Evolutionary conservation across 1,140 invertebrate genomes (phyloP).

Genomic region (Oscheius sp.): DNA sequence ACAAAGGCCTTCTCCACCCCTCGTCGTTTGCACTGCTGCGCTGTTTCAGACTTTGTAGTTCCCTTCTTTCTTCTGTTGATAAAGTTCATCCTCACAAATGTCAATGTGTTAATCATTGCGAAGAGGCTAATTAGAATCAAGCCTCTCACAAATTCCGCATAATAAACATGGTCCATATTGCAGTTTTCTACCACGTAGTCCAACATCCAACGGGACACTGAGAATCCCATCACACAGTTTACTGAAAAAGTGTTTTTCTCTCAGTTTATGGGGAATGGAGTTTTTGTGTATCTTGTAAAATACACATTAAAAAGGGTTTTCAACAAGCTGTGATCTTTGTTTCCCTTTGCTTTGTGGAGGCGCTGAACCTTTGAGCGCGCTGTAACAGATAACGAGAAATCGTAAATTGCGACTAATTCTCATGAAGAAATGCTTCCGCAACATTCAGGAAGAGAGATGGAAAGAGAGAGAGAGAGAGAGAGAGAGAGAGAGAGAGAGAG

Average conservation of each 20-base stretch:
- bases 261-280: not conserved
- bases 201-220: slow-evolving; percentile 15
- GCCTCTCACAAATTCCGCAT: slow-evolving; percentile 19
- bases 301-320: too few species aligned
- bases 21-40: slow-evolving; percentile 16
- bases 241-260: not conserved
- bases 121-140: slow-evolving; percentile 18
- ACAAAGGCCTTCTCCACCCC: slow-evolving; percentile 20
- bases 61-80: slow-evolving; percentile 21
- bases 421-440: too few species aligned
- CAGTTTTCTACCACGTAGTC: slow-evolving; percentile 1
- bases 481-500: too few species aligned
- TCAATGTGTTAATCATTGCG: slow-evolving; percentile 17
- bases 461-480: too few species aligned
- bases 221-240: slow-evolving; percentile 22
- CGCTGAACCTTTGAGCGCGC: too few species aligned
- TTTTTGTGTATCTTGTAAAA: too few species aligned
- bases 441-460: too few species aligned
- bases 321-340: too few species aligned
- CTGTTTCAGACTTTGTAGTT: slow-evolving; percentile 3
- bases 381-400: too few species aligned
- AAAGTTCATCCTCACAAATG: slow-evolving; percentile 22
- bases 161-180: slow-evolving; percentile 20
- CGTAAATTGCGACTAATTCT: too few species aligned
- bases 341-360: too few species aligned